Evolutionary conservation across 2,797 vertebrate species (phyloP).

Genomic region (Chromobotia macracanthus): DNA sequence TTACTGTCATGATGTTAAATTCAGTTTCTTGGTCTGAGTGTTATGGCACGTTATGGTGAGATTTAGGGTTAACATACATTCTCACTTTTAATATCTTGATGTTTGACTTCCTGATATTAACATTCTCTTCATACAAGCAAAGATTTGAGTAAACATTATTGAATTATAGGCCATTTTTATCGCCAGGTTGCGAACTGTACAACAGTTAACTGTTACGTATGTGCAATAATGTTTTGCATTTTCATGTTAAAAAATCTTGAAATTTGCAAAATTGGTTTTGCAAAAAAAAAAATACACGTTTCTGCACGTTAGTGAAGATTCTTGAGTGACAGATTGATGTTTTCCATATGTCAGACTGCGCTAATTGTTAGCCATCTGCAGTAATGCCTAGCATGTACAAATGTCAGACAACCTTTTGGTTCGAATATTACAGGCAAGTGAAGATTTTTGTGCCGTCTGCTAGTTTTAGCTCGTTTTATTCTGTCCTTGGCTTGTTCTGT

Average conservation of each 20-base stretch:
- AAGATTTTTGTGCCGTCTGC: background rate
- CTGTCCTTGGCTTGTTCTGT: constrained; percentile 2
- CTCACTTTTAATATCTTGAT: too few relatives aligned
- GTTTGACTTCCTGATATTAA: too few relatives aligned
- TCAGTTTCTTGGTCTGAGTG: too few relatives aligned
- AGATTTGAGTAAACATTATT: too few relatives aligned
- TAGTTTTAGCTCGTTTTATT: background rate
- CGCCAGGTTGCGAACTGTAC: background rate
- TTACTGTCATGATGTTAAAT: too few relatives aligned
- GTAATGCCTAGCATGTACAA: background rate
- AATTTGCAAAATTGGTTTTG: background rate
- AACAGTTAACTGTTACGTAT: background rate
- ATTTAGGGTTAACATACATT: too few relatives aligned
- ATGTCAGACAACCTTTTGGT: background rate
- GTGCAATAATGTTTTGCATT: background rate
- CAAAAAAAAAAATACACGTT: too few relatives aligned
- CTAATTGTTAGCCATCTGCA: background rate
- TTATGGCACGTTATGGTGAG: too few relatives aligned
- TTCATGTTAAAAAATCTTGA: background rate
- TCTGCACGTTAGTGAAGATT: too few relatives aligned
- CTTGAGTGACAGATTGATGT: too few relatives aligned
- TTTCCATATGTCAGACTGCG: background rate
- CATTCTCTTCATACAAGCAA: too few relatives aligned
- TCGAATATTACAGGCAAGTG: background rate
- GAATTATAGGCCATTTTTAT: background rate